Evolutionary conservation across 2,888 invertebrate species (phyloP).

Genomic region (Zaprionus lineosus): DNA sequence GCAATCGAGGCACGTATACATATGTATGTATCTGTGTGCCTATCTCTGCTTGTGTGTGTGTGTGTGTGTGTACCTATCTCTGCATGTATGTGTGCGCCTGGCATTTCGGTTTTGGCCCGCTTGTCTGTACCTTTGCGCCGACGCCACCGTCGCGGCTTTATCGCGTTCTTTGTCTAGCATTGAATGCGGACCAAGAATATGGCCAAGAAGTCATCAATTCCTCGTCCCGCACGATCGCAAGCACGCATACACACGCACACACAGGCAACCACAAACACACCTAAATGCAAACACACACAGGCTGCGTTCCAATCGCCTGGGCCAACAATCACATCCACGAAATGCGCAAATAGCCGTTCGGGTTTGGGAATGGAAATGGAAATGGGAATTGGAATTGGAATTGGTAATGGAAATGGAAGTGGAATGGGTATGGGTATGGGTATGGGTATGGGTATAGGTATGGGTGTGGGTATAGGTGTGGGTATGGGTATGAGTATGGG

Average conservation of each 20-base stretch:
- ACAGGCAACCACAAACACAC: conserved; percentile 1
- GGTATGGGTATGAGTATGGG: conserved; percentile 14
- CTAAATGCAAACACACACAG: conserved; percentile 1
- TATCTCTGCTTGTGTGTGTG: conserved; percentile 17
- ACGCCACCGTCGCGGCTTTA: conserved; percentile 52
- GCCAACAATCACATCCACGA: conserved; percentile 55
- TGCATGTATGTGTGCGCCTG: conserved; percentile 25
- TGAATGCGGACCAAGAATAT: conserved; percentile 26
- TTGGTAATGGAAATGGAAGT: conserved; percentile 10
- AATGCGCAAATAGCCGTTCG: conserved; percentile 58
- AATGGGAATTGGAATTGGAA: conserved; percentile 1
- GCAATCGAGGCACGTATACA: conserved; percentile 37
- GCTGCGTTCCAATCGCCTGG: conserved; percentile 44
- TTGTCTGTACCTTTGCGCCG: conserved; percentile 65
- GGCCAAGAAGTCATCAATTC: conserved; percentile 55
- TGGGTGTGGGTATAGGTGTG: too few species aligned
- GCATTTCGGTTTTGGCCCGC: conserved; percentile 64
- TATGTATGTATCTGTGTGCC: conserved; percentile 11
- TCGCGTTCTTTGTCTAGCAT: conserved; percentile 73
- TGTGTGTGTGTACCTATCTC: conserved; percentile 1
- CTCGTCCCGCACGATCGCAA: conserved; percentile 41
- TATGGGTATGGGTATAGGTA: too few species aligned
- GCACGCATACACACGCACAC: conserved; percentile 27
- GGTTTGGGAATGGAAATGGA: conserved; percentile 14
- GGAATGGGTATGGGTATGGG: conserved; percentile 11